phyloP scores from a whole-genome alignment of 1,140 invertebrate species.

The Drosophila ogumai region DNA sequence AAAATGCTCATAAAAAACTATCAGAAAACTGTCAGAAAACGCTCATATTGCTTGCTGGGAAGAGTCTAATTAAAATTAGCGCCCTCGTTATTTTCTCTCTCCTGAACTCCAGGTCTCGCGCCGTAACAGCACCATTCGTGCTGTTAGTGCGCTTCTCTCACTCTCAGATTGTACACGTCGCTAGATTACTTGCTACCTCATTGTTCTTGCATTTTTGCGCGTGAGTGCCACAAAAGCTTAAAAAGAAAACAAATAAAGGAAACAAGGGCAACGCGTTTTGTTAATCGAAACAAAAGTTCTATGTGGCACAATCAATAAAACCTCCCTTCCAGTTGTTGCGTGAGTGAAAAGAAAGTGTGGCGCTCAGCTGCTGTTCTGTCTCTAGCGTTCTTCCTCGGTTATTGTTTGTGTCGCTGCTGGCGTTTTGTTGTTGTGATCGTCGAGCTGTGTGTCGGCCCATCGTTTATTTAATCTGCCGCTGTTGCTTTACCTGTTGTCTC shows the following conservation, averaged over 20 bases:
- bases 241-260: slow-evolving; percentile 25
- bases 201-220: slow-evolving; percentile 25
- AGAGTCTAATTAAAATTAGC: not conserved
- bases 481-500: slow-evolving; percentile 49
- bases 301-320: slow-evolving; percentile 24
- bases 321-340: slow-evolving; percentile 49
- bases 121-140: slow-evolving; percentile 32
- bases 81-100: slow-evolving; percentile 5
- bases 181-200: slow-evolving; percentile 37
- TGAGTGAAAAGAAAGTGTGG: slow-evolving; percentile 58
- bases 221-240: slow-evolving; percentile 26
- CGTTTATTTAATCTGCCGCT: slow-evolving; percentile 39
- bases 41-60: too few species aligned
- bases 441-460: slow-evolving; percentile 54
- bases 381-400: slow-evolving; percentile 10
- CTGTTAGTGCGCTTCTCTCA: slow-evolving; percentile 32
- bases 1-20: too few species aligned
- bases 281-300: slow-evolving; percentile 16
- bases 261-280: slow-evolving; percentile 3
- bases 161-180: slow-evolving; percentile 61
- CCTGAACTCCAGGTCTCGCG: not conserved
- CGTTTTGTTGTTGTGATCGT: slow-evolving; percentile 41
- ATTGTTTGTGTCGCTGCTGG: slow-evolving; percentile 46
- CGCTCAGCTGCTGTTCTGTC: slow-evolving; percentile 9
- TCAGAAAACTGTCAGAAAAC: too few species aligned